Conservation (phyloP, 1,140 invertebrate species). For the Coboldia fuscipes region DNA sequence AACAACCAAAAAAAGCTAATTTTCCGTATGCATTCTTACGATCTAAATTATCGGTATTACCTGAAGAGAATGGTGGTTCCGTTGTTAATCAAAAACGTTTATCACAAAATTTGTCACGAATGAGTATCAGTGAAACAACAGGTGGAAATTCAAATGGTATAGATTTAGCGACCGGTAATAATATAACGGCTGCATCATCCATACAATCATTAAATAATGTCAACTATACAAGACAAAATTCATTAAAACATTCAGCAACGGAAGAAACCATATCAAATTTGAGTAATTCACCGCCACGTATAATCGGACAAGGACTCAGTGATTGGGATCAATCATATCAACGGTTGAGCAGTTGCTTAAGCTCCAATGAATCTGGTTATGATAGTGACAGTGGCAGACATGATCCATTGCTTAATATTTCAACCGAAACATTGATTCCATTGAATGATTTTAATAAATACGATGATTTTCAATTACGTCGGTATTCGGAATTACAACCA, state of each 20-base stretch:
- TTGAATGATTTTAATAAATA: background rate
- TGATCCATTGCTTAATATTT: background rate
- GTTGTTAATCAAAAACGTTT: constrained; percentile 25
- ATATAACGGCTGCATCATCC: too few relatives aligned
- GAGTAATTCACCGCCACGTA: too few relatives aligned
- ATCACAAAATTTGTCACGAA: background rate
- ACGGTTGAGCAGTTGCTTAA: constrained; percentile 43
- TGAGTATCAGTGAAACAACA: too few relatives aligned
- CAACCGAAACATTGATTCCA: background rate
- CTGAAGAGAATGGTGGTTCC: constrained; percentile 40
- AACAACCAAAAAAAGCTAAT: constrained; percentile 22
- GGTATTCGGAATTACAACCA: too few relatives aligned
- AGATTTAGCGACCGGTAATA: too few relatives aligned
- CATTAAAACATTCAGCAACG: too few relatives aligned
- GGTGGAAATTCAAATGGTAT: too few relatives aligned
- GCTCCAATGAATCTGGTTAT: constrained; percentile 64
- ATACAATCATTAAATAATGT: too few relatives aligned
- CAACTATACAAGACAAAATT: too few relatives aligned
- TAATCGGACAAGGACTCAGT: too few relatives aligned
- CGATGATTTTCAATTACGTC: too few relatives aligned
- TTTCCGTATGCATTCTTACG: constrained; percentile 60
- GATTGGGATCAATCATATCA: constrained; percentile 26
- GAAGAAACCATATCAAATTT: too few relatives aligned
- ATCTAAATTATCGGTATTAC: constrained; percentile 48
- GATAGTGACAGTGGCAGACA: constrained; percentile 39